phyloP scores from a whole-genome alignment of 2,113 vertebrate species.

The Scomber colias region DNA sequence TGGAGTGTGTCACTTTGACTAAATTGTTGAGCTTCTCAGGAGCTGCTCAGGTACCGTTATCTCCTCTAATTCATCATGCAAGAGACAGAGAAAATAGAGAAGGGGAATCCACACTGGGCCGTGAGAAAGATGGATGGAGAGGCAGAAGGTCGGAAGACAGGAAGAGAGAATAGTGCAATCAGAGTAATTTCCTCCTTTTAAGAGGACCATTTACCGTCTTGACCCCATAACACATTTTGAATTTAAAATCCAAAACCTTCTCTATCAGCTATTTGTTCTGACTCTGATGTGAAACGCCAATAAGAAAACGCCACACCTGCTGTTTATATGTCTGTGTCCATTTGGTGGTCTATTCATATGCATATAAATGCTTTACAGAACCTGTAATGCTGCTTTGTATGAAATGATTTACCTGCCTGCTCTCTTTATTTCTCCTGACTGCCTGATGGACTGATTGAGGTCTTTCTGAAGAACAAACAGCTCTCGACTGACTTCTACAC shows the following conservation, averaged over 20 bases:
- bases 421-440: conserved; percentile 16
- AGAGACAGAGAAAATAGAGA: conserved; percentile 10
- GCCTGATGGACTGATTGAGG: conserved; percentile 50
- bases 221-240: conserved; percentile 3
- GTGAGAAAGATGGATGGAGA: conserved; percentile 21
- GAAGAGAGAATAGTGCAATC: conserved; percentile 8
- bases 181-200: conserved; percentile 58
- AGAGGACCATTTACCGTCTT: conserved; percentile 29
- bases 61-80: conserved; percentile 44
- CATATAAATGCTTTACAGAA: not conserved
- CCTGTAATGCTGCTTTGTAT: not conserved
- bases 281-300: not conserved
- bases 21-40: conserved; percentile 20
- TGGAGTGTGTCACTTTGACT: not conserved
- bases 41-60: conserved; percentile 22
- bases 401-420: conserved; percentile 29
- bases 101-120: not conserved
- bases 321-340: not conserved
- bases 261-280: not conserved
- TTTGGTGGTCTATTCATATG: conserved; percentile 2
- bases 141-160: conserved; percentile 1
- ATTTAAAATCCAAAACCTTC: conserved; percentile 2
- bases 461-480: conserved; percentile 48
- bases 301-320: not conserved
- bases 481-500: conserved; percentile 21